A percentile compares a stretch with the other conserved stretches of the same genome.
Conservation (phyloP, 2,797 vertebrate genomes). For the Telmatherina bonti region DNA sequence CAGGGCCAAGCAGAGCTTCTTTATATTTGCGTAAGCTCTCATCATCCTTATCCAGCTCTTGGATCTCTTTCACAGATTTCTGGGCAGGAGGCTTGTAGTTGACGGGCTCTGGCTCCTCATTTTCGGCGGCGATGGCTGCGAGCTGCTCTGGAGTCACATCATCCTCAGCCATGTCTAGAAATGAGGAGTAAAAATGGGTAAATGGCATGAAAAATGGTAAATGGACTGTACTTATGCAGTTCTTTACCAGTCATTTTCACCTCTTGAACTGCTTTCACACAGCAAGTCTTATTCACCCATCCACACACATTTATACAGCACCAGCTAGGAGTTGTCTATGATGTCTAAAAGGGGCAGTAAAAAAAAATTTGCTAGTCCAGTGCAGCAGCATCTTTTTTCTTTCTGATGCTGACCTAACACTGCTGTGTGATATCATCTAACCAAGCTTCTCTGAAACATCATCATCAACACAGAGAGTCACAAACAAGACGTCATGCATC, state of each 20-base stretch:
- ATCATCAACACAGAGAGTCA: conserved; percentile 28
- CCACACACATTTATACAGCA: too few relatives aligned
- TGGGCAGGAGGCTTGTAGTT: conserved; percentile 94
- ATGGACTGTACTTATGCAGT: too few relatives aligned
- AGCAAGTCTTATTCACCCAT: too few relatives aligned
- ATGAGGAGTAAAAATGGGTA: neutral
- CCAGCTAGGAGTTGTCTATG: too few relatives aligned
- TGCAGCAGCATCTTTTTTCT: neutral
- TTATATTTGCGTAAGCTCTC: conserved; percentile 98
- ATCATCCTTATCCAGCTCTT: conserved; percentile 94
- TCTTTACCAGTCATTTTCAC: too few relatives aligned
- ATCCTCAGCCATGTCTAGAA: conserved; percentile 92
- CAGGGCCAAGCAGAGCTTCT: conserved; percentile 90
- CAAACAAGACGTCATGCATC: conserved; percentile 28
- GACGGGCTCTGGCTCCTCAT: conserved; percentile 88
- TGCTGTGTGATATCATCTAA: conserved; percentile 44
- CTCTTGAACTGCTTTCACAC: too few relatives aligned
- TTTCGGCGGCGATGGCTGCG: conserved; percentile 95
- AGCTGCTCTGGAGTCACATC: conserved; percentile 95
- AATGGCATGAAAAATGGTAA: neutral
- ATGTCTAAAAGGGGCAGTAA: neutral
- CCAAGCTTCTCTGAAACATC: conserved; percentile 40
- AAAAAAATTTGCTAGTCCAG: neutral
- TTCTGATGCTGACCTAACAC: conserved; percentile 30
- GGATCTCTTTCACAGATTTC: conserved; percentile 94